Evolutionary conservation across 2,888 invertebrate genomes (phyloP), one percentile per base, ranked within the genome.

Genomic region (Drosophila quinaria): DNA sequence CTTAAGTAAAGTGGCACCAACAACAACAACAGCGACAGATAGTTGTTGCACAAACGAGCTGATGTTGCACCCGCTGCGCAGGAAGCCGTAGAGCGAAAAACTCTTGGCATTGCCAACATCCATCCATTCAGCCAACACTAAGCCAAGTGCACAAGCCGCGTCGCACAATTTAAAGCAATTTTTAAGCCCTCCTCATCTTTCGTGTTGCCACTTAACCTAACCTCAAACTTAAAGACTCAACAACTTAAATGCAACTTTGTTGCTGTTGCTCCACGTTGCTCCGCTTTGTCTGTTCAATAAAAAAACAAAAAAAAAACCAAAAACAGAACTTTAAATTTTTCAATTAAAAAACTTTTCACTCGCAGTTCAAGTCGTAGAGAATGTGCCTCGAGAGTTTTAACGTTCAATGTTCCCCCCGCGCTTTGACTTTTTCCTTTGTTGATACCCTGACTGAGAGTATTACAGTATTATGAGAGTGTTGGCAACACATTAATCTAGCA

Each of bases 261-360:
- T 29, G 41, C 56, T 72, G 33, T 73, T 63, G 56, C 37, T 37
- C 11, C 46, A 13, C 29, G 33, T 73, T 63, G 56, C 37, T 37
- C 11, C 46, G 17, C 29, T 58, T 35, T 39, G 39, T 15, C 35
- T 39, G 35, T 86, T 81, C 82, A 80, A 86, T 87, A 81, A 65
- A 4, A 79, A 84, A 74, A 25, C 25, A 25, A 25, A 25, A 25
- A 29, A 29, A 6, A 85, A 80, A 22, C 22, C 22, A 75, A 89
- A 89, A 87, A 80, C 70, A 89, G 85, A 80, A 87, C 86, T 86
- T 87, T 58, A 88, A 80, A 90, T 78, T 90, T 87, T 90, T 90
- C 90, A 90, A 90, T 90, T 90, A 90, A 90, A 90, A 90, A 90
- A 90, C 78, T 90, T 90, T 89, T 83, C 70, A 76, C 89, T 82